phyloP scores from a whole-genome alignment of 2,797 vertebrate species.

The Halcyon chelicuti region DNA sequence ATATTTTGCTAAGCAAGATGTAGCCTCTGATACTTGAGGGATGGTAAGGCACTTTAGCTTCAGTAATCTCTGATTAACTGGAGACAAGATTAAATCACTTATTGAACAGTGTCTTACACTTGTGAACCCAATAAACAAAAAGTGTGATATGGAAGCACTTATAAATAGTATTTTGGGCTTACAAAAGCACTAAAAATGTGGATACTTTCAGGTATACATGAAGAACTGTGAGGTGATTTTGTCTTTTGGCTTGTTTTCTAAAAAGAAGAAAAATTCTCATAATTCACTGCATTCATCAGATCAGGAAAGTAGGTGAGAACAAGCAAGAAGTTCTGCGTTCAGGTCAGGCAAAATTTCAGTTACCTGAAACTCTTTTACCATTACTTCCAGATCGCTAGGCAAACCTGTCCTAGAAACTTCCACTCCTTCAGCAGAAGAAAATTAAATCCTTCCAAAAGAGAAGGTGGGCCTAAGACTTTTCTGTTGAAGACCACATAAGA shows the following conservation, averaged over 20 bases:
- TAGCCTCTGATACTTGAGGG: background rate
- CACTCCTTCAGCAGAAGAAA: background rate
- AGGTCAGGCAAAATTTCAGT: background rate
- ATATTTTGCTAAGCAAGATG: constrained; percentile 28
- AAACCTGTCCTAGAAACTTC: background rate
- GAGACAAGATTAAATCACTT: background rate
- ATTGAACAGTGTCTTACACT: background rate
- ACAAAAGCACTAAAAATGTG: background rate
- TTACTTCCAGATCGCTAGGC: background rate
- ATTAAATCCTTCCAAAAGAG: background rate
- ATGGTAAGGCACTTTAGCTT: background rate
- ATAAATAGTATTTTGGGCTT: background rate
- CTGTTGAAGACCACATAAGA: background rate
- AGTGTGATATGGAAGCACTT: background rate
- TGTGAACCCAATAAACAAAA: background rate
- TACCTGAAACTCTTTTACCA: background rate
- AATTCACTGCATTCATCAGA: background rate
- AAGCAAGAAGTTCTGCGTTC: background rate
- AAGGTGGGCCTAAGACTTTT: background rate
- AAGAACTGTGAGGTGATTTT: background rate
- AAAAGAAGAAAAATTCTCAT: background rate
- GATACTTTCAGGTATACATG: background rate
- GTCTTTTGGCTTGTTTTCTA: background rate
- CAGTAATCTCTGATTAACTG: background rate
- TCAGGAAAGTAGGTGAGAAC: background rate